phyloP scores from a whole-genome alignment of 2,113 vertebrate species.

The Tonatia bakeri region DNA sequence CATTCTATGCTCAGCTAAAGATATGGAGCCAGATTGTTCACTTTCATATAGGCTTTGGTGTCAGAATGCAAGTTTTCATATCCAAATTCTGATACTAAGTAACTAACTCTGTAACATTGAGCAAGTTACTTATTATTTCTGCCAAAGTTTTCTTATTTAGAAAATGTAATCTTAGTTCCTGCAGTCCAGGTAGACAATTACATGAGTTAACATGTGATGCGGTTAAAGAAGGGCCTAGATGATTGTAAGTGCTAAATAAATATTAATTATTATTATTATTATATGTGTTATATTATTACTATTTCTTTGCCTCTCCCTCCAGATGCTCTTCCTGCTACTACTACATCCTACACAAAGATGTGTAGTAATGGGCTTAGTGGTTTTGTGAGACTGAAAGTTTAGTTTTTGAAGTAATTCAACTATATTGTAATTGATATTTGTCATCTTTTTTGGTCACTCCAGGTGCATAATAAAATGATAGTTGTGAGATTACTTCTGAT shows the following conservation, averaged over 20 bases:
- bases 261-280: neutral
- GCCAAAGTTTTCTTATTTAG: neutral
- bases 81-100: neutral
- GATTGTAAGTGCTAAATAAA: neutral
- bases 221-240: neutral
- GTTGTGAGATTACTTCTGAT: neutral
- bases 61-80: neutral
- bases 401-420: neutral
- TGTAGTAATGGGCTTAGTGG: neutral
- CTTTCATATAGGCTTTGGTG: neutral
- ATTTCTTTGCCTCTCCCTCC: neutral
- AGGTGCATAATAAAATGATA: neutral
- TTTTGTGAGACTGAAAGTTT: neutral
- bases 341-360: neutral
- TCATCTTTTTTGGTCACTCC: neutral
- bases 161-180: neutral
- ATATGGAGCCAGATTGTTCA: neutral
- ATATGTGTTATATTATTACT: neutral
- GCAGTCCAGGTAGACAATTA: neutral
- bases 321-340: neutral
- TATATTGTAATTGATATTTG: neutral
- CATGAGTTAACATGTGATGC: neutral
- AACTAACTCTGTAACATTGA: neutral
- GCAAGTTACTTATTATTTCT: neutral
- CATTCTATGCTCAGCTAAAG: neutral